Evolutionary conservation across 2,113 vertebrate genomes (phyloP), one percentile per base, ranked within the genome.

Genomic region (Jaculus jaculus): DNA sequence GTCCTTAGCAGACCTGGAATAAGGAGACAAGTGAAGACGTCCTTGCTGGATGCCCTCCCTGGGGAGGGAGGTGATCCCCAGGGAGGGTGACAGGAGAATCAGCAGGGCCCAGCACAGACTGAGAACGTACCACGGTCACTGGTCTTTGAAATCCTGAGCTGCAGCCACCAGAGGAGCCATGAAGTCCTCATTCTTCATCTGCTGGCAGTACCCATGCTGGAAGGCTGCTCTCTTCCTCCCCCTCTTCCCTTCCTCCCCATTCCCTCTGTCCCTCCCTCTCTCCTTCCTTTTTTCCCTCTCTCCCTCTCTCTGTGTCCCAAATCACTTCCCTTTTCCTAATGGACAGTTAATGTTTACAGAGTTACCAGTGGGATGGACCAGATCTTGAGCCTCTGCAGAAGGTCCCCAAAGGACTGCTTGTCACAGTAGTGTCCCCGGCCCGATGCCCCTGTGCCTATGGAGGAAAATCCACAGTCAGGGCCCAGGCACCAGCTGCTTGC

Each of bases 151-250:
- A 98, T 98, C 98, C 94, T 97, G 88, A 94, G 58, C 84, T 66
- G 75, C 28, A 92, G 96, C 95, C 81, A 84, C 95, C 95, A 0
- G 2, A 65, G 94, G 51, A 63, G 86, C 95, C 81, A 83, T 98
- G 98, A 98, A 98, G 97, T 97, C 95, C 95, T 97, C 92, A 97
- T 98, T 98, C 94, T 87, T 93, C 90, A 93, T 96, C 95, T 68
- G 82, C 91, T 87, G 86, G 94, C 84, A 93, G 92, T 54, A 83
- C 63, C n/a, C 15, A 58, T 54, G 92, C 93, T 24, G 61, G 4
- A 58, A 66, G 15, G 20, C n/a, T 0, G 2, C 1, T 10, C 21
- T 28, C 42, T 24, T 61, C 7, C 51, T 37, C n/a, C 51, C 30
- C 8, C 20, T 16, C 30, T 34, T 34, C 17, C 83, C 47, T 30